phyloP scores from a whole-genome alignment of 2,113 vertebrate genomes.

The Colinus virginianus region DNA sequence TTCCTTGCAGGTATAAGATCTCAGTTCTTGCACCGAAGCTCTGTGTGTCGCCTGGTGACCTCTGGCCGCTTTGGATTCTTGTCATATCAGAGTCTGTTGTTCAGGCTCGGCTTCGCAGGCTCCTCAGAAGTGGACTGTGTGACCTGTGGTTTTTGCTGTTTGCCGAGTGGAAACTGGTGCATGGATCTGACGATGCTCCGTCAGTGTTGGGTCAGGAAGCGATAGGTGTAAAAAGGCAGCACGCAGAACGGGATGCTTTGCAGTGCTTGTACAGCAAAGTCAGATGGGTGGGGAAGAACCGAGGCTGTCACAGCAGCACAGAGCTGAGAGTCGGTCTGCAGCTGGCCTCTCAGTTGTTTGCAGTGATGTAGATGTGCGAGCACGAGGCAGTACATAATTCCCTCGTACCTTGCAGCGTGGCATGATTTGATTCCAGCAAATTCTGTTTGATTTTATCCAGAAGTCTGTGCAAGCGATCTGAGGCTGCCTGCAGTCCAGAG shows the following conservation, averaged over 20 bases:
- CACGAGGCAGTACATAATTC: rapidly evolving
- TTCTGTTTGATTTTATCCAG: neutral
- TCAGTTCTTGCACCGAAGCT: neutral
- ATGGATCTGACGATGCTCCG: rapidly evolving
- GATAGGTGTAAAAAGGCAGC: neutral
- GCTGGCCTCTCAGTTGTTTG: neutral
- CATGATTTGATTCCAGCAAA: neutral
- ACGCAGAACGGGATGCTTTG: neutral
- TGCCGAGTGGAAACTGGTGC: neutral
- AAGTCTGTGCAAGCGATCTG: rapidly evolving
- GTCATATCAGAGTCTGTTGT: neutral
- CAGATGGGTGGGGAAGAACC: neutral
- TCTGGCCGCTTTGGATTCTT: neutral
- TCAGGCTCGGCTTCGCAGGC: neutral
- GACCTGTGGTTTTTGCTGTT: neutral
- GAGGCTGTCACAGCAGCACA: rapidly evolving
- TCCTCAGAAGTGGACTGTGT: neutral
- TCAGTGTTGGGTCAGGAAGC: neutral
- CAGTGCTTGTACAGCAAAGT: neutral
- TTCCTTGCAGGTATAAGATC: neutral
- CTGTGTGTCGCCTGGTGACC: neutral
- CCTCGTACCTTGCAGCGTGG: rapidly evolving
- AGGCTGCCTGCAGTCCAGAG: rapidly evolving
- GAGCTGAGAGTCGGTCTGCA: neutral
- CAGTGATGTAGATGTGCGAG: rapidly evolving